Evolutionary conservation across 2,888 invertebrate species (phyloP).

Genomic region (Nephrocerus scutellatus): DNA sequence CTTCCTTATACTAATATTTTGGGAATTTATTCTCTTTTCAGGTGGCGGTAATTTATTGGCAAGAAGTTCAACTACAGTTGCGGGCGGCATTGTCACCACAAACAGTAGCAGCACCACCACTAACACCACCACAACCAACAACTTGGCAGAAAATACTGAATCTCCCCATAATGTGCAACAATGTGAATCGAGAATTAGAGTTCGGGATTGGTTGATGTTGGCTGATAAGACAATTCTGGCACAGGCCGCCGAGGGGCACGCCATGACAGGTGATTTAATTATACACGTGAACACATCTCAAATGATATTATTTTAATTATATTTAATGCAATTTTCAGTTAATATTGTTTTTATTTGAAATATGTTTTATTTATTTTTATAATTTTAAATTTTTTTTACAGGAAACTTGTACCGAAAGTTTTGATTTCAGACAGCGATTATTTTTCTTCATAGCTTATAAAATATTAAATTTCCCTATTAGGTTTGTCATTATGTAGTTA

Average conservation of each 20-base stretch:
- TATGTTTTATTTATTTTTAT: no score
- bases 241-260: conserved; percentile 24
- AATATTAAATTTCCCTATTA: no score
- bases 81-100: background rate
- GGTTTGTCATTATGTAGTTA: no score
- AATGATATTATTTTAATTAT: conserved; percentile 2
- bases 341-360: no score
- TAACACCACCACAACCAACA: background rate
- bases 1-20: conserved; percentile 12
- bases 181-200: conserved; percentile 42
- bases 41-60: conserved; percentile 13
- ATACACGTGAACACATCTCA: no score
- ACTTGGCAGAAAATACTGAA: no score
- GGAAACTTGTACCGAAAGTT: no score
- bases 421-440: no score
- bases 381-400: no score
- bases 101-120: background rate
- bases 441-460: no score
- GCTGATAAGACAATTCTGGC: conserved; percentile 44
- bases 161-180: no score
- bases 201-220: conserved; percentile 47
- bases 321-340: no score
- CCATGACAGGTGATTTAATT: background rate
- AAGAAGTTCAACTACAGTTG: conserved; percentile 5
- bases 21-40: conserved; percentile 4